Evolutionary conservation across 2,888 invertebrate genomes (phyloP).

Genomic region (Chalcosyrphus nemorum): DNA sequence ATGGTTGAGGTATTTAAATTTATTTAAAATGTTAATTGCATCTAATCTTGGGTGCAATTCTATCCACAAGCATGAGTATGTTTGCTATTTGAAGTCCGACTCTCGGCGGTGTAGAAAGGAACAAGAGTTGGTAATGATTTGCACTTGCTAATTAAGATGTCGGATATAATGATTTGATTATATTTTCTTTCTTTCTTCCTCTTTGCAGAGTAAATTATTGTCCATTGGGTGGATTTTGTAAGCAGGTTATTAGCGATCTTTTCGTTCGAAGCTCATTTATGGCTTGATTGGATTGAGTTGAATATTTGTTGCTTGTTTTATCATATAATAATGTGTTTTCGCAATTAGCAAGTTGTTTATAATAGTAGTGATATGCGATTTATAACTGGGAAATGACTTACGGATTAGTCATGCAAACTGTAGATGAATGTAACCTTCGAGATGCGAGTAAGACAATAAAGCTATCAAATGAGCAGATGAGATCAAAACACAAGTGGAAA

Average conservation of each 20-base stretch:
- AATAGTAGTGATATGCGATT: neutral
- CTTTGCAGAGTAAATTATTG: conserved; percentile 36
- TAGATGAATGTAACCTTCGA: neutral
- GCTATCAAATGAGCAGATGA: no score
- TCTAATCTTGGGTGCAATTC: conserved; percentile 24
- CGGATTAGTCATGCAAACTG: neutral
- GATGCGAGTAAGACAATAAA: no score
- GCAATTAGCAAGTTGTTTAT: conserved; percentile 15
- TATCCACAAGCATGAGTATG: neutral
- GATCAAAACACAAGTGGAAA: no score
- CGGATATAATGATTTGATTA: conserved; percentile 28
- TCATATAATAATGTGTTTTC: neutral
- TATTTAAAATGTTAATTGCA: conserved; percentile 46
- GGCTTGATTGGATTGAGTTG: conserved; percentile 10
- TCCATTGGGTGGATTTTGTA: conserved; percentile 15
- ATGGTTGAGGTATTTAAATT: conserved; percentile 27
- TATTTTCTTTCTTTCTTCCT: neutral
- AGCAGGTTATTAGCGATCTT: conserved; percentile 19
- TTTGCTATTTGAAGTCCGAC: conserved; percentile 21
- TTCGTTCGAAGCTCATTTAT: neutral
- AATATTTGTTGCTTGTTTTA: neutral
- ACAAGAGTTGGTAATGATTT: conserved; percentile 26
- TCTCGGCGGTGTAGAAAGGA: conserved; percentile 5
- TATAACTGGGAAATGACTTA: neutral
- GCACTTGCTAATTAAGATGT: conserved; percentile 56